A percentile compares a stretch with the other conserved stretches of the same genome.
Conservation (phyloP, 2,888 invertebrate genomes). For the Coenonympha arcania region DNA sequence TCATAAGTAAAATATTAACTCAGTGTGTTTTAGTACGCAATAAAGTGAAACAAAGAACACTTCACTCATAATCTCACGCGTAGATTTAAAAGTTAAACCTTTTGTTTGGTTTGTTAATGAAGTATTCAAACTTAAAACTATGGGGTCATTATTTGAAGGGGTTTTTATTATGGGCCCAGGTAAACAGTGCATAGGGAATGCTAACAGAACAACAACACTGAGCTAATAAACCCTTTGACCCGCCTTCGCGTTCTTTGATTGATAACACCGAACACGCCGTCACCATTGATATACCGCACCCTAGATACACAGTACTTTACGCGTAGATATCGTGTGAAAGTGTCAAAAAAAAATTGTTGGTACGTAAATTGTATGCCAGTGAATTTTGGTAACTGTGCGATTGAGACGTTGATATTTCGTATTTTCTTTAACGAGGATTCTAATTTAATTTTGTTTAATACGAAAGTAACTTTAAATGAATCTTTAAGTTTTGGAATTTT, state of each 20-base stretch:
- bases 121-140: constrained; percentile 19
- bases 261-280: constrained; percentile 21
- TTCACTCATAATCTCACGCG: not conserved
- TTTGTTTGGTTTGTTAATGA: constrained; percentile 14
- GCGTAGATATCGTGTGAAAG: no score
- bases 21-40: not conserved
- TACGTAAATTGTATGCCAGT: no score
- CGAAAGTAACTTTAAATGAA: no score
- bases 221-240: constrained; percentile 41
- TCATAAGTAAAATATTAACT: no score
- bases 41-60: constrained; percentile 19
- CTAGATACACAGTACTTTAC: not conserved
- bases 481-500: no score
- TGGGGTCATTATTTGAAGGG: constrained; percentile 21
- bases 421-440: no score
- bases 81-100: not conserved
- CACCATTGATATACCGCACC: not conserved
- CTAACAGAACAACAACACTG: constrained; percentile 12
- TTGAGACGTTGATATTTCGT: no score
- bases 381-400: no score
- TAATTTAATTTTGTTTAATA: no score
- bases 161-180: constrained; percentile 24
- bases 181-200: constrained; percentile 18
- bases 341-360: no score
- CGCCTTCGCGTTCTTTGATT: constrained; percentile 31